phyloP scores from a whole-genome alignment of 1,140 invertebrate genomes.

The Leptinotarsa texana region DNA sequence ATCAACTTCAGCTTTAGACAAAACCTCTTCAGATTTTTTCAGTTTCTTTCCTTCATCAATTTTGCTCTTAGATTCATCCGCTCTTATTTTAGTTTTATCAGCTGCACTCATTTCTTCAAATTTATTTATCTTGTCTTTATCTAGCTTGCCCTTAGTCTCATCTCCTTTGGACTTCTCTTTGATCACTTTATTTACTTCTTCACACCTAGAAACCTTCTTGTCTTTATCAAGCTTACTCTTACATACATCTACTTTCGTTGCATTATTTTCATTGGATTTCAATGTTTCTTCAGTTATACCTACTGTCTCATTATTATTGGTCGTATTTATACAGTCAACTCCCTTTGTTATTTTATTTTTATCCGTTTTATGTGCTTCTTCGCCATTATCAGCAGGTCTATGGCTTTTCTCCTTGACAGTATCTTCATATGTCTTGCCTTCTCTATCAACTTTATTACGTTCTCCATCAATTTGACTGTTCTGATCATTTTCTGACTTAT shows the following conservation, averaged over 20 bases:
- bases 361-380: not conserved
- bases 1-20: not conserved
- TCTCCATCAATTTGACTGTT: not conserved
- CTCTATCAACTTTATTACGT: not conserved
- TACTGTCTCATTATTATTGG: too few species aligned
- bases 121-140: too few species aligned
- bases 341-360: not conserved
- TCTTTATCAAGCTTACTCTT: slow-evolving; percentile 9
- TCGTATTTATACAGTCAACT: not conserved
- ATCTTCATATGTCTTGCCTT: slow-evolving; percentile 1
- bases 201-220: not conserved
- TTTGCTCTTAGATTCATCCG: too few species aligned
- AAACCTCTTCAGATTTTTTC: too few species aligned
- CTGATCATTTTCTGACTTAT: not conserved
- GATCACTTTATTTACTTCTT: too few species aligned
- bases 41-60: too few species aligned
- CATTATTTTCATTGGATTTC: too few species aligned
- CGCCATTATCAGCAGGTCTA: not conserved
- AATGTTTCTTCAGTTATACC: too few species aligned
- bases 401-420: not conserved
- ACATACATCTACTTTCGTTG: not conserved
- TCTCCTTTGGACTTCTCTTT: not conserved
- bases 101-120: too few species aligned
- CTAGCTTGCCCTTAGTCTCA: not conserved
- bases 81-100: too few species aligned